Base-by-base conservation (phyloP, 2,113 vertebrate genomes). In the Trachemys scripta region DNA sequence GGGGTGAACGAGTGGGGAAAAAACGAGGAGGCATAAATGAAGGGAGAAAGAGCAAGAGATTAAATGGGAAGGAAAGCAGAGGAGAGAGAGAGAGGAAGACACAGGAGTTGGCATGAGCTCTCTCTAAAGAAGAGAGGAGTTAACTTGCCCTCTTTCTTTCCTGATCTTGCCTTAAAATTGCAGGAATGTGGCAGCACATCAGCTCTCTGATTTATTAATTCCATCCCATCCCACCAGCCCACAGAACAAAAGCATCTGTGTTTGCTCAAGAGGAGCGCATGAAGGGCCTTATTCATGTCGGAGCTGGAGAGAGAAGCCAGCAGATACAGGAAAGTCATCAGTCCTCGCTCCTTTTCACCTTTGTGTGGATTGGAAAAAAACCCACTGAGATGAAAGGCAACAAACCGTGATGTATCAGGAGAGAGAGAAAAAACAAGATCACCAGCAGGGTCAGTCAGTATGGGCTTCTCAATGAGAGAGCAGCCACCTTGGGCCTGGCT, bases 161-260 rank as follows among this genome's bases (percentile, higher is more conserved):
- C 91, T 89, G 90, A 96, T 97, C 89, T 92, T 90, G 94, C 98
- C 95, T 98, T 97, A 96, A 98, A 96, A 96, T 96, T 96, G 91
- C 91, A 98, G 96, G 98, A 98, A 97, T 97, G 97, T 95, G 95
- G 94, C 89, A 53, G 96, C 87, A 95, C 95, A 94, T 87, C 96
- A 95, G 93, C 35, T 0, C 88, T 97, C 95, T 88, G 94, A 97
- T 98, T 98, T 97, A 97, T 98, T 98, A 97, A 97, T 98, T 98
- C 96, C 95, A 97, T 96, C 94, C 95, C 92, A 0, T 95, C 96
- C 97, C 95, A 97, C 96, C 91, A 96, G 95, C 89, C 91, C 80
- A 88, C 92, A 95, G 97, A 97, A 98, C 98, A 98, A 98, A 98
- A 97, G 98, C 96, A 97, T 98, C 96, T 98, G 98, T 98, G 98